phyloP scores from a whole-genome alignment of 2,113 vertebrate species.

The Xyrauchen texanus region DNA sequence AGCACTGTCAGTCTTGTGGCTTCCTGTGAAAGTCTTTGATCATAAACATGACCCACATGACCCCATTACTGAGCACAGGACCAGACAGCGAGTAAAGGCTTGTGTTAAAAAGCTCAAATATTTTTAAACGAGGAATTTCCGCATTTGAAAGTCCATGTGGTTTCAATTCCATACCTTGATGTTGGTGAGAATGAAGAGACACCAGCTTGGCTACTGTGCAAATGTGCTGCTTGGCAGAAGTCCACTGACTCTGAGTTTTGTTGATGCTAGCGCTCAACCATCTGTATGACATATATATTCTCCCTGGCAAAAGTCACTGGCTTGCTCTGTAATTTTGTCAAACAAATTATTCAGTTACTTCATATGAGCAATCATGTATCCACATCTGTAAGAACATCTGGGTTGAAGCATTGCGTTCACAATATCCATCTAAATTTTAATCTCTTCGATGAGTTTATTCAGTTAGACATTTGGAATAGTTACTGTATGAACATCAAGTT shows the following conservation, averaged over 20 bases:
- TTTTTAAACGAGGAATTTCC: constrained; percentile 27
- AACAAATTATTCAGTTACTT: constrained; percentile 26
- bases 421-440: constrained; percentile 2
- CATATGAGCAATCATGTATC: not conserved
- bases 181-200: constrained; percentile 20
- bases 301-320: not conserved
- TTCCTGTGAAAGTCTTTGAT: constrained; percentile 42
- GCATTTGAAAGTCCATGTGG: constrained; percentile 10
- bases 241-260: not conserved
- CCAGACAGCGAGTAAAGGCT: constrained; percentile 25
- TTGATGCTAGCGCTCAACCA: not conserved
- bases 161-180: constrained; percentile 7
- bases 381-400: constrained; percentile 8
- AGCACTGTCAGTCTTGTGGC: not conserved
- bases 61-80: constrained; percentile 32
- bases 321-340: not conserved
- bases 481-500: not conserved
- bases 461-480: not conserved
- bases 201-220: constrained; percentile 30
- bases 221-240: constrained; percentile 11
- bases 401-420: not conserved
- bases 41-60: constrained; percentile 2
- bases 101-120: constrained; percentile 31
- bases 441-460: constrained; percentile 5
- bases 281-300: constrained; percentile 26